Conservation (phyloP, 2,888 invertebrate genomes). For the Fragum whitleyi region DNA sequence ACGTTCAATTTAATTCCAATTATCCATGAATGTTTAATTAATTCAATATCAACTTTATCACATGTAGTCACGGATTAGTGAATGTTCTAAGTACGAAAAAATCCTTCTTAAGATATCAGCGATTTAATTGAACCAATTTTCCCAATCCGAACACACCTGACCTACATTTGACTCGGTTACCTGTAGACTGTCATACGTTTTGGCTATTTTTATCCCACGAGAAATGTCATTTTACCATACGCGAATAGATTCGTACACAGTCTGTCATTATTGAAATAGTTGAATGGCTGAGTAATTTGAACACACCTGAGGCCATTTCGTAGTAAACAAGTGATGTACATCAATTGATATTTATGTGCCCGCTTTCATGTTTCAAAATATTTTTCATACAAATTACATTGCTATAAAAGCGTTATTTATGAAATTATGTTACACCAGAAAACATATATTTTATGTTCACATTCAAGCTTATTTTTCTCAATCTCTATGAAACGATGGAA, state of each 20-base stretch:
- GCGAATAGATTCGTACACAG: conserved; percentile 46
- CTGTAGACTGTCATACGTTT: conserved; percentile 60
- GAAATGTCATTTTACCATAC: conserved; percentile 39
- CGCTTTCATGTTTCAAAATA: conserved; percentile 4
- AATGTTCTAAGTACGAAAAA: conserved; percentile 8
- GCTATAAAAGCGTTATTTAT: no score
- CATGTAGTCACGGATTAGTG: conserved; percentile 14
- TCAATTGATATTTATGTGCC: conserved; percentile 14
- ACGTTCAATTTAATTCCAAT: not conserved
- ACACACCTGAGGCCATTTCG: conserved; percentile 83
- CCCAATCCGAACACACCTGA: conserved; percentile 57
- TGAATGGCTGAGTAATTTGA: conserved; percentile 94
- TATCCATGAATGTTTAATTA: conserved; percentile 12
- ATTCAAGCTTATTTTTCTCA: no score
- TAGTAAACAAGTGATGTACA: conserved; percentile 25
- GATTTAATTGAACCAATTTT: conserved; percentile 13
- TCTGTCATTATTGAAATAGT: conserved; percentile 66
- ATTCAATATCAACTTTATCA: conserved; percentile 12
- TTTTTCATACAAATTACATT: no score
- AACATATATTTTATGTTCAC: no score
- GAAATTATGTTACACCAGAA: no score
- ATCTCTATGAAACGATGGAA: no score
- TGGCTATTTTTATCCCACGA: conserved; percentile 20
- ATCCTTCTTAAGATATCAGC: not conserved
- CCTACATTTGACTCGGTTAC: conserved; percentile 53